phyloP scores from a whole-genome alignment of 2,797 vertebrate species.

The Sebastes minor region DNA sequence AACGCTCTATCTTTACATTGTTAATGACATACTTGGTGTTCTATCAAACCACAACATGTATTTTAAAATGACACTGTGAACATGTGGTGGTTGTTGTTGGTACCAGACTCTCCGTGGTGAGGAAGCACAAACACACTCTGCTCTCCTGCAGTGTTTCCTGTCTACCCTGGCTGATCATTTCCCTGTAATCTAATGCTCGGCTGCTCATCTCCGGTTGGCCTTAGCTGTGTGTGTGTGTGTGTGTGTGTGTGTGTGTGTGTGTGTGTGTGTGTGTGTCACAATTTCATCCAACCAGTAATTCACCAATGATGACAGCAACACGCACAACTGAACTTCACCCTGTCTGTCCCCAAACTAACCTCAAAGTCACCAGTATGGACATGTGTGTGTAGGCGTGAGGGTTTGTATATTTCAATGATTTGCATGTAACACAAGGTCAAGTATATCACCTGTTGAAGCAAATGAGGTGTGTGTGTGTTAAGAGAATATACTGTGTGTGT shows the following conservation, averaged over 20 bases:
- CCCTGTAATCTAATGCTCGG: conserved; percentile 56
- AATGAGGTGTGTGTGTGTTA: not conserved
- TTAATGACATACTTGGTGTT: not conserved
- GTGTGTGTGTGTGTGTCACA: conserved; percentile 6
- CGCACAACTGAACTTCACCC: not conserved
- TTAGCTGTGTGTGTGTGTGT: not conserved
- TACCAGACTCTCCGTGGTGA: not conserved
- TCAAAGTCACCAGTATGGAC: not conserved
- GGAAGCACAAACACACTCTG: not conserved
- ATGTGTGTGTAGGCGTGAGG: not conserved
- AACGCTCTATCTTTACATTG: not conserved
- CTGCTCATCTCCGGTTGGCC: conserved; percentile 44
- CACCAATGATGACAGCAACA: not conserved
- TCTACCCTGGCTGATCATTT: conserved; percentile 40
- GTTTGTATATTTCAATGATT: conserved; percentile 5
- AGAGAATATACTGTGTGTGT: not conserved
- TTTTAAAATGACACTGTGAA: conserved; percentile 8
- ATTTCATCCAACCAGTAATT: not conserved
- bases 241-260: not conserved
- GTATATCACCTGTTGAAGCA: not conserved
- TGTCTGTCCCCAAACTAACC: not conserved
- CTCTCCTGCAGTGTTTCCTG: conserved; percentile 27
- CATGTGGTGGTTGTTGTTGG: conserved; percentile 11
- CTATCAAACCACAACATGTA: not conserved
- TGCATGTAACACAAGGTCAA: conserved; percentile 17